A percentile compares a stretch with the other conserved stretches of the same genome.
Evolutionary conservation across 2,113 vertebrate species (phyloP).

Genomic region (Megalops atlanticus): DNA sequence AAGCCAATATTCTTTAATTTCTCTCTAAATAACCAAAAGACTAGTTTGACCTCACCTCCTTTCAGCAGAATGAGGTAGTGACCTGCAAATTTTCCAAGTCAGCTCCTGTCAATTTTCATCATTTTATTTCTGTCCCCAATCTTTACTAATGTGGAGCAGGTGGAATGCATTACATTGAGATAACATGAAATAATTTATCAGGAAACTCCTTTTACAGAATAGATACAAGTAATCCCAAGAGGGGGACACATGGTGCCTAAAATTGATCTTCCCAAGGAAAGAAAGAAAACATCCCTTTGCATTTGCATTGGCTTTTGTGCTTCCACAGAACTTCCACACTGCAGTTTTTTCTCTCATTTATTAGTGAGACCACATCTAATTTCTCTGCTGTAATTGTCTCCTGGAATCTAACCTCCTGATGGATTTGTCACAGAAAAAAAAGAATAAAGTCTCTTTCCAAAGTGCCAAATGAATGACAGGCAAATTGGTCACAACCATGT

Average conservation of each 20-base stretch:
- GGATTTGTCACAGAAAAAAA: slow-evolving; percentile 29
- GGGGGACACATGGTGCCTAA: not conserved
- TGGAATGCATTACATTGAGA: slow-evolving; percentile 34
- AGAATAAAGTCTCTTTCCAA: slow-evolving; percentile 31
- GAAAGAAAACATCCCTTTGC: not conserved
- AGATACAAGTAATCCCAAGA: not conserved
- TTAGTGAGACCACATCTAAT: slow-evolving; percentile 37
- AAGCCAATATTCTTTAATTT: not conserved
- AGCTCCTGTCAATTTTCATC: slow-evolving; percentile 35
- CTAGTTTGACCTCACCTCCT: not conserved
- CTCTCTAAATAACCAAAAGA: not conserved
- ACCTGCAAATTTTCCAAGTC: slow-evolving; percentile 6
- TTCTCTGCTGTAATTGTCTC: slow-evolving; percentile 43
- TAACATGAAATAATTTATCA: slow-evolving; percentile 22
- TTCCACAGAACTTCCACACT: not conserved
- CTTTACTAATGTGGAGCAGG: slow-evolving; percentile 31
- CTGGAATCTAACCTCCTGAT: slow-evolving; percentile 30
- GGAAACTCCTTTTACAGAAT: not conserved
- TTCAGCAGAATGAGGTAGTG: not conserved
- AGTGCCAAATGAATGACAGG: slow-evolving; percentile 42
- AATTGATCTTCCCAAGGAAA: not conserved
- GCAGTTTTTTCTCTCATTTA: slow-evolving; percentile 7
- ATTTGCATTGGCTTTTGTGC: not conserved
- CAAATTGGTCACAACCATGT: slow-evolving; percentile 42
- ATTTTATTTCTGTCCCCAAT: slow-evolving; percentile 22